Conservation (phyloP, 2,888 invertebrate genomes). For the Tethea ocularis region DNA sequence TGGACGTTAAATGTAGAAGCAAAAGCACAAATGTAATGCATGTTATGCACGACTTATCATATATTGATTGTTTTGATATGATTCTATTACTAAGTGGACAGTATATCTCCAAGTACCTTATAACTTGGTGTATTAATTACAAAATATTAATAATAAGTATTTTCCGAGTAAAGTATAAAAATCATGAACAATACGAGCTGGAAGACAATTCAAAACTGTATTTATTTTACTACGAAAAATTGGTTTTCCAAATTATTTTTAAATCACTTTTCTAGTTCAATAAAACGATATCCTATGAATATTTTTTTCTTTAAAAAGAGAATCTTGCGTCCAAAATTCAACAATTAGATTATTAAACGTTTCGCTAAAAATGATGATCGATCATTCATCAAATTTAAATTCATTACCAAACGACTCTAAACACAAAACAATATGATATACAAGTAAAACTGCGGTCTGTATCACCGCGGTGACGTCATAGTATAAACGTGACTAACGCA, state of each 20-base stretch:
- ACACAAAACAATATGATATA: background rate
- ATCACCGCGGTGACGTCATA: too few species aligned
- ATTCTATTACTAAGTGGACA: slow-evolving; percentile 25
- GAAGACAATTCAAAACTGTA: slow-evolving; percentile 44
- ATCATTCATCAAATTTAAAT: background rate
- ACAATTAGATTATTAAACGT: background rate
- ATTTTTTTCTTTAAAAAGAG: background rate
- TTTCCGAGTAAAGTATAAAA: background rate
- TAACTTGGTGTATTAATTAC: background rate
- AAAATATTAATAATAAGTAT: background rate
- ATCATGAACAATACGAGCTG: slow-evolving; percentile 21
- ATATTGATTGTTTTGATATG: slow-evolving; percentile 23
- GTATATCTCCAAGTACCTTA: background rate
- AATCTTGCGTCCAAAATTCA: background rate
- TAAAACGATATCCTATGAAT: background rate
- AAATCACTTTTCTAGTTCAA: background rate
- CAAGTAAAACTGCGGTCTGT: background rate
- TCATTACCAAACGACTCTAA: background rate
- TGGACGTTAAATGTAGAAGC: slow-evolving; percentile 39
- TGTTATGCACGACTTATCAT: background rate
- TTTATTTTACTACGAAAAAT: slow-evolving; percentile 44
- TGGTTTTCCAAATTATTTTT: slow-evolving; percentile 32
- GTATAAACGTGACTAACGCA: too few species aligned
- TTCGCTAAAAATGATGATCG: background rate
- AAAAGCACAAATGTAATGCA: background rate